Evolutionary conservation across 2,888 invertebrate genomes (phyloP).

Genomic region (Cataglyphis livida): DNA sequence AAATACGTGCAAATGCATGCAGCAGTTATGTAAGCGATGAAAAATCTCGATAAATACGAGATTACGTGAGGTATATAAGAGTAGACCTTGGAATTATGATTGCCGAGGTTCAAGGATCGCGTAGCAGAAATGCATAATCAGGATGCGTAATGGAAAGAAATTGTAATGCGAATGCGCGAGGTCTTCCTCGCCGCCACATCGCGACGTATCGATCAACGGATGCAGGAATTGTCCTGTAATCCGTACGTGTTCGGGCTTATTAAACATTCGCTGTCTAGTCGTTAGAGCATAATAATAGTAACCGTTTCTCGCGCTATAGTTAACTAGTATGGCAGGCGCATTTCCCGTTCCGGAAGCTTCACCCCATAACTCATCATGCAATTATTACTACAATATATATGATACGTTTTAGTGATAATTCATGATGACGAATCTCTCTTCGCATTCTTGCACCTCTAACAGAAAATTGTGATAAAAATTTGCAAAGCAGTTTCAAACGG

Average conservation of each 20-base stretch:
- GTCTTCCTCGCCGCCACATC: constrained; percentile 31
- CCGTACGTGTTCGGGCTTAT: constrained; percentile 29
- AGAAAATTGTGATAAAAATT: background rate
- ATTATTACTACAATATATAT: constrained; percentile 18
- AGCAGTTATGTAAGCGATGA: constrained; percentile 11
- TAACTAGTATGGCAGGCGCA: constrained; percentile 9
- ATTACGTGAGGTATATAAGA: constrained; percentile 29
- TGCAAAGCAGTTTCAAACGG: background rate
- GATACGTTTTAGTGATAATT: background rate
- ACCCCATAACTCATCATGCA: constrained; percentile 4
- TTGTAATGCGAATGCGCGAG: constrained; percentile 8
- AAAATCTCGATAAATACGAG: constrained; percentile 18
- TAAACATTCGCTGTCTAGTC: constrained; percentile 33
- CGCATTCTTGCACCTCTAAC: constrained; percentile 14
- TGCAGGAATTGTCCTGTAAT: constrained; percentile 35
- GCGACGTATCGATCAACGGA: constrained; percentile 36
- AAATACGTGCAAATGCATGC: background rate
- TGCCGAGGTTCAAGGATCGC: constrained; percentile 41
- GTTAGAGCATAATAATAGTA: background rate
- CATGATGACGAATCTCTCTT: background rate
- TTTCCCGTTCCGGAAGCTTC: constrained; percentile 36
- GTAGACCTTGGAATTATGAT: constrained; percentile 26
- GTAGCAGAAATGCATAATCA: constrained; percentile 9
- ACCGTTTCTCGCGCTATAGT: constrained; percentile 12
- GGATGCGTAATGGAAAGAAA: constrained; percentile 27